These are phyloP conservation scores for Aethina tumida DNA, from an alignment of 1,140 invertebrate species.

Conservation along the genomic window DNA sequence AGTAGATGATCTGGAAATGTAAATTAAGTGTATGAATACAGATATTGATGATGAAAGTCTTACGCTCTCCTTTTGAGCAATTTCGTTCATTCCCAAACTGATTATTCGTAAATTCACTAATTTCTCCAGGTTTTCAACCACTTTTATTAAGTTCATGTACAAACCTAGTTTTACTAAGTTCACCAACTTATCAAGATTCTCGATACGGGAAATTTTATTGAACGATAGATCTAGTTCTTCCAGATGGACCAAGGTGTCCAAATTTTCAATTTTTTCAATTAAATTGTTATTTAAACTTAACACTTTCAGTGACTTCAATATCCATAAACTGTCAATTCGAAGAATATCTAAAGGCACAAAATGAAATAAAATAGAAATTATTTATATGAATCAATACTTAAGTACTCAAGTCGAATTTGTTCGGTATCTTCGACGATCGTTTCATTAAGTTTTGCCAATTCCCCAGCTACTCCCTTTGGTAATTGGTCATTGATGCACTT, in stretches of 20 bases:
- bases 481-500: constrained; percentile 52
- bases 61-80: constrained; percentile 64
- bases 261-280: constrained; percentile 81
- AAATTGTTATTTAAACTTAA: constrained; percentile 71
- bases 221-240: constrained; percentile 57
- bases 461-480: constrained; percentile 44
- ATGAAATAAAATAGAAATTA: no score
- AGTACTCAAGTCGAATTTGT: constrained; percentile 56
- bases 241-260: constrained; percentile 59
- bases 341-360: constrained; percentile 52
- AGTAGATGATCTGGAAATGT: no score
- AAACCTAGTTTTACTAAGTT: constrained; percentile 65
- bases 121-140: constrained; percentile 63
- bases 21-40: no score
- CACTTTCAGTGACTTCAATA: constrained; percentile 53
- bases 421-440: constrained; percentile 52
- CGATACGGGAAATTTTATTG: constrained; percentile 75
- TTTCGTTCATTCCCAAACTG: constrained; percentile 73
- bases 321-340: constrained; percentile 59
- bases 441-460: constrained; percentile 52
- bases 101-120: constrained; percentile 65
- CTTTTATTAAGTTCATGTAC: constrained; percentile 71
- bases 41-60: no score
- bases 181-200: constrained; percentile 63
- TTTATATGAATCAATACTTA: no score